Evolutionary conservation across 2,888 invertebrate genomes (phyloP).

Genomic region (Andrena hattorfiana): DNA sequence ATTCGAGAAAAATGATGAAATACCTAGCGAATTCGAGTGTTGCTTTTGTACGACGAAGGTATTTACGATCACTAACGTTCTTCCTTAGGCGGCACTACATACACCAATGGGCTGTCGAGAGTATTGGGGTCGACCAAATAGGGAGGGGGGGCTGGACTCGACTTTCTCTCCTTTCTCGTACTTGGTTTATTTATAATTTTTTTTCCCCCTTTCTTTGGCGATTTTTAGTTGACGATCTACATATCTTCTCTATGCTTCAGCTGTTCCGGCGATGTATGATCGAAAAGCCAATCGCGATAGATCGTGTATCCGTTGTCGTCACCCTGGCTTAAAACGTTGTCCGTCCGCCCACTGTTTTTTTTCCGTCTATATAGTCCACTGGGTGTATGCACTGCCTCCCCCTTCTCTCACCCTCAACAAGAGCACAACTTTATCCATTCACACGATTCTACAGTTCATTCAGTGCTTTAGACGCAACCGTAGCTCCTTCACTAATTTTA

Average conservation of each 20-base stretch:
- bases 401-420: conserved; percentile 38
- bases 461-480: conserved; percentile 61
- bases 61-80: conserved; percentile 85
- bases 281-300: not conserved
- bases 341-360: conserved; percentile 29
- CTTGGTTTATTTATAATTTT: not conserved
- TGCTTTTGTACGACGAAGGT: conserved; percentile 98
- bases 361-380: conserved; percentile 65
- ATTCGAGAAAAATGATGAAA: conserved; percentile 93
- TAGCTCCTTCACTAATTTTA: conserved; percentile 53
- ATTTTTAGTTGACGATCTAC: too few species aligned
- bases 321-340: conserved; percentile 30
- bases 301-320: conserved; percentile 20
- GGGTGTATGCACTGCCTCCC: conserved; percentile 72
- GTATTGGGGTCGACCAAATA: conserved; percentile 16
- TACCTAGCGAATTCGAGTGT: conserved; percentile 98
- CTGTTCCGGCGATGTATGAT: conserved; percentile 7
- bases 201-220: not conserved
- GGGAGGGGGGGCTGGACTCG: conserved; percentile 28
- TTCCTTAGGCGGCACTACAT: conserved; percentile 72
- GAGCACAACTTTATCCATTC: conserved; percentile 60
- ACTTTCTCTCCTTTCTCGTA: not conserved
- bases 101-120: conserved; percentile 71
- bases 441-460: conserved; percentile 62
- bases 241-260: conserved; percentile 14